A percentile compares a stretch with the other conserved stretches of the same genome.
Evolutionary conservation across 1,140 invertebrate species (phyloP).

Genomic region (Acromyrmex echinatior): DNA sequence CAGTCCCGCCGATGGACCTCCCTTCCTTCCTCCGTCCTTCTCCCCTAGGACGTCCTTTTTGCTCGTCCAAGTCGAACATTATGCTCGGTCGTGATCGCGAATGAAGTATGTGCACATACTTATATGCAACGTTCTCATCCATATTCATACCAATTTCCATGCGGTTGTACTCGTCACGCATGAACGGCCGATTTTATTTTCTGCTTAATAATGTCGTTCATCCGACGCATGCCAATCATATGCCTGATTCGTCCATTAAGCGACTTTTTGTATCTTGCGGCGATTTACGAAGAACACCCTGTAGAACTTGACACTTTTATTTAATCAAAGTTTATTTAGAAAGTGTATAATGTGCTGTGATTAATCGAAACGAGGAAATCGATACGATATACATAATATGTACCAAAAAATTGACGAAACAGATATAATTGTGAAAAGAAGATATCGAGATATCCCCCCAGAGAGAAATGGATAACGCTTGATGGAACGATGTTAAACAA

Average conservation of each 20-base stretch:
- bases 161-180: conserved; percentile 14
- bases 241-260: conserved; percentile 19
- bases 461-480: conserved; percentile 6
- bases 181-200: conserved; percentile 32
- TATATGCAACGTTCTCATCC: conserved; percentile 61
- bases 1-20: neutral
- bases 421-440: conserved; percentile 3
- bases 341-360: neutral
- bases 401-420: neutral
- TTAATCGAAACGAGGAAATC: neutral
- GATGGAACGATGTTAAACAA: conserved; percentile 6
- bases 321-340: neutral
- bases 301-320: neutral
- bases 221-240: neutral
- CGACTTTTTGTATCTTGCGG: neutral
- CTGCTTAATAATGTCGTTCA: conserved; percentile 33
- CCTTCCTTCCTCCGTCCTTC: neutral
- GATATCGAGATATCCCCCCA: neutral
- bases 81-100: conserved; percentile 19
- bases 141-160: conserved; percentile 66
- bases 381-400: neutral
- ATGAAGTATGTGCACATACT: conserved; percentile 32
- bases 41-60: neutral
- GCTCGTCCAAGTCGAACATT: conserved; percentile 51
- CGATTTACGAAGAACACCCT: neutral